Conservation (phyloP, 1,140 invertebrate genomes). For the Acromyrmex echinatior region DNA sequence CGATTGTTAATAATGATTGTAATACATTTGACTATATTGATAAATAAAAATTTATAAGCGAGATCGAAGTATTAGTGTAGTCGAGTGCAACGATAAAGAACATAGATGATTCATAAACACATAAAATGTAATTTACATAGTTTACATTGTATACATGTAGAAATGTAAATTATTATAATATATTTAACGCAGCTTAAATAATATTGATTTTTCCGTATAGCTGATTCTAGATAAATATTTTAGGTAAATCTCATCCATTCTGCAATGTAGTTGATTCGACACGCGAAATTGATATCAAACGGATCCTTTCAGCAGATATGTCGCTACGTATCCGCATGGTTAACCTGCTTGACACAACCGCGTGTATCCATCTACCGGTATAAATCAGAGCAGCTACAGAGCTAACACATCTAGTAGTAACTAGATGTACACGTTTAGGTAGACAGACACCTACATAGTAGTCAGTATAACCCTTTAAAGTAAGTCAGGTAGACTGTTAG, state of each 20-base stretch:
- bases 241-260: not conserved
- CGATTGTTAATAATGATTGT: too few species aligned
- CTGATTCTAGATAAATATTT: slow-evolving; percentile 1
- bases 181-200: not conserved
- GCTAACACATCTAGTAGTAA: slow-evolving; percentile 31
- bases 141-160: too few species aligned
- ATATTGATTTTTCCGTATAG: not conserved
- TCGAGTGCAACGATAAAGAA: too few species aligned
- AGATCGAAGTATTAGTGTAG: too few species aligned
- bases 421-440: slow-evolving; percentile 44
- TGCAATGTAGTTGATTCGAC: not conserved
- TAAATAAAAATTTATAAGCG: too few species aligned
- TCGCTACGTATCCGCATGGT: slow-evolving; percentile 7
- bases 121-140: too few species aligned
- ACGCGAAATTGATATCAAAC: slow-evolving; percentile 17
- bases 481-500: slow-evolving; percentile 30
- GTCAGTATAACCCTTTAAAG: slow-evolving; percentile 30
- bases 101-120: too few species aligned
- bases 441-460: not conserved
- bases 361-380: slow-evolving; percentile 14
- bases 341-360: slow-evolving; percentile 47
- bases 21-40: too few species aligned
- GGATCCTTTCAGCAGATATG: slow-evolving; percentile 12
- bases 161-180: too few species aligned
- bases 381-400: slow-evolving; percentile 32